Evolutionary conservation across 2,888 invertebrate species (phyloP), one percentile per base, ranked within the genome.

Genomic region (Theristus sp.): DNA sequence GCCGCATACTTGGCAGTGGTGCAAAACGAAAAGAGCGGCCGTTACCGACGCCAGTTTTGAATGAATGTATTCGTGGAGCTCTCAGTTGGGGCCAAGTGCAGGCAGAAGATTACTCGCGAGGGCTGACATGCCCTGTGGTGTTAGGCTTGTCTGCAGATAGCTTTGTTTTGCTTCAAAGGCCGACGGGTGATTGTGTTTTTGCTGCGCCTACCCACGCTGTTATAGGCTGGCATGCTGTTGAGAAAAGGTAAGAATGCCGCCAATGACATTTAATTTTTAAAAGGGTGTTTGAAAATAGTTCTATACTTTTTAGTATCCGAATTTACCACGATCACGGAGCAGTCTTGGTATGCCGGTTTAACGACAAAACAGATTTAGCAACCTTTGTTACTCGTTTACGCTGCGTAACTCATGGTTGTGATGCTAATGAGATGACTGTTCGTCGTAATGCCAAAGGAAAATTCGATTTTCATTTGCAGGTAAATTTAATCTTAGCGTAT

Each of bases 271-370:
- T 17, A 38, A 38, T 17, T 38, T 6, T 38, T 13, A 38, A 38
- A 13, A 17, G 17, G 17, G 10, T 13, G 10, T 38, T 6, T 38
- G 17, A 38, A 38, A 13, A 17, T 13, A 38, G 10, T 13, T 6
- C 22, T 24, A 10, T 20, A n/a, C 22, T n/a, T 26, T 53, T 2
- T 29, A 75, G 74, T 64, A 63, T 87, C 62, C 81, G 87, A 63
- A 77, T 90, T 62, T 93, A 87, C 78, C 88, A 89, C 77, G 90
- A 91, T 76, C 87, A 89, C 75, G 90, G 93, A 1, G 93, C 93
- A 77, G 88, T 89, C 74, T 82, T 90, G 67, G 22, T 52, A n/a
- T 22, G n/a, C 52, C 10, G 22, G 22, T 52, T 52, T n/a, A 6
- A n/a, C 22, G 22, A 24, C 10, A 25, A 24, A n/a, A 24, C 17